Percentiles rank a stretch among this genome's conserved stretches.
phyloP scores from a whole-genome alignment of 2,113 vertebrate genomes.

The Probosciger aterrimus region DNA sequence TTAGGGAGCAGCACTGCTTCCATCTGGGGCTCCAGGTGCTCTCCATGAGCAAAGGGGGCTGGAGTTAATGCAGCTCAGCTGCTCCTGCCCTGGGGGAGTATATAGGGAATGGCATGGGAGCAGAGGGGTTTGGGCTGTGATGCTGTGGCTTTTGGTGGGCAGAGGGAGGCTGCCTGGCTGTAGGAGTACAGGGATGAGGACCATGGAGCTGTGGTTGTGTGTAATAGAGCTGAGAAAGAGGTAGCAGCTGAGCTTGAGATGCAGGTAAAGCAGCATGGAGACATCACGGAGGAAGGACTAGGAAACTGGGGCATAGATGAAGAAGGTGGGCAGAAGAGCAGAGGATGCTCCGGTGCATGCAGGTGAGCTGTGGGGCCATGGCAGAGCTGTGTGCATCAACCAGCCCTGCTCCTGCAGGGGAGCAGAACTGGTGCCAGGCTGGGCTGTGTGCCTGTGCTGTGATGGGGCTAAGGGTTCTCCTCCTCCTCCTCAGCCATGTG shows the following conservation, averaged over 20 bases:
- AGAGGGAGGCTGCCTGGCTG: neutral
- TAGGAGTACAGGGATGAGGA: fast-evolving
- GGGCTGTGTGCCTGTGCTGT: fast-evolving
- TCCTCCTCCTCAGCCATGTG: neutral
- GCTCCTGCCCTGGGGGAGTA: neutral
- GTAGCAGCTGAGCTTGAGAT: neutral
- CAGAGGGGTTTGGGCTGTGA: fast-evolving
- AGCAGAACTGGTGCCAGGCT: fast-evolving
- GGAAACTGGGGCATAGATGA: fast-evolving
- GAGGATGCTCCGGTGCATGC: fast-evolving
- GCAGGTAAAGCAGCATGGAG: neutral
- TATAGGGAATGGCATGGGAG: fast-evolving
- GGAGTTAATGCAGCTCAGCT: neutral
- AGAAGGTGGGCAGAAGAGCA: fast-evolving
- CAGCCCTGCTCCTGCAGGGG: fast-evolving
- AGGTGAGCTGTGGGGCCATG: neutral
- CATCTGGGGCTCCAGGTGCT: neutral
- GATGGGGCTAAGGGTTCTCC: fast-evolving
- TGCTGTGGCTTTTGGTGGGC: neutral
- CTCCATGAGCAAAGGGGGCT: neutral
- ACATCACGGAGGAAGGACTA: neutral
- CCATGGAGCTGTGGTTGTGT: neutral
- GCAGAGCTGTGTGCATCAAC: fast-evolving
- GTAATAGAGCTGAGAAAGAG: neutral
- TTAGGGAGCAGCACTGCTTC: fast-evolving